Evolutionary conservation across 2,797 vertebrate genomes (phyloP).

Genomic region (Rhincodon typus): DNA sequence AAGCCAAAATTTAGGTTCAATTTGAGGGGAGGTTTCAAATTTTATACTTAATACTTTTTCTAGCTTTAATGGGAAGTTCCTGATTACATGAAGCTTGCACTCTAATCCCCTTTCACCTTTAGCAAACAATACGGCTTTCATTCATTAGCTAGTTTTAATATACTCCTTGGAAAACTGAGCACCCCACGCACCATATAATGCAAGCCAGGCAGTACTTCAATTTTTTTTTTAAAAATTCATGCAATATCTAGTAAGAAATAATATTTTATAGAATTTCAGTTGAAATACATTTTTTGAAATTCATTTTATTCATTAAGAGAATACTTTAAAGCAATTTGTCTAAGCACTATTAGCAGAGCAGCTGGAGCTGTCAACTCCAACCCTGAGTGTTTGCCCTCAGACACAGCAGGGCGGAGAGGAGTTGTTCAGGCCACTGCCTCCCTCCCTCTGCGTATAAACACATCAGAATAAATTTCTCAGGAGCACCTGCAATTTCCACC

Average conservation of each 20-base stretch:
- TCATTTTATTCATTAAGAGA: not conserved
- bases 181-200: not conserved
- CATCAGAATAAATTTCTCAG: conserved; percentile 45
- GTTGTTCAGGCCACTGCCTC: not conserved
- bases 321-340: not conserved
- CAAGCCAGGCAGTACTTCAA: not conserved
- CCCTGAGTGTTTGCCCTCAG: too few relatives aligned
- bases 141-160: not conserved
- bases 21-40: too few relatives aligned
- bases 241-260: not conserved
- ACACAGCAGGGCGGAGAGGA: not conserved
- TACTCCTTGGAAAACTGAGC: not conserved
- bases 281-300: not conserved
- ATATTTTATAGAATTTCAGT: not conserved
- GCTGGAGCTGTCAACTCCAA: not conserved
- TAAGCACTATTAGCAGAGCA: not conserved
- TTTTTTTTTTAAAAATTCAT: not conserved
- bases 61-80: not conserved
- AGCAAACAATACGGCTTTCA: not conserved
- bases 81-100: not conserved
- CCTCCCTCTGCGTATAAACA: conserved; percentile 42
- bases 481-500: conserved; percentile 43
- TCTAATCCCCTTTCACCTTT: not conserved
- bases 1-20: too few relatives aligned
- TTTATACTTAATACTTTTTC: not conserved